Conservation (phyloP, 2,888 invertebrate species). For the Micropterix aruncella region DNA sequence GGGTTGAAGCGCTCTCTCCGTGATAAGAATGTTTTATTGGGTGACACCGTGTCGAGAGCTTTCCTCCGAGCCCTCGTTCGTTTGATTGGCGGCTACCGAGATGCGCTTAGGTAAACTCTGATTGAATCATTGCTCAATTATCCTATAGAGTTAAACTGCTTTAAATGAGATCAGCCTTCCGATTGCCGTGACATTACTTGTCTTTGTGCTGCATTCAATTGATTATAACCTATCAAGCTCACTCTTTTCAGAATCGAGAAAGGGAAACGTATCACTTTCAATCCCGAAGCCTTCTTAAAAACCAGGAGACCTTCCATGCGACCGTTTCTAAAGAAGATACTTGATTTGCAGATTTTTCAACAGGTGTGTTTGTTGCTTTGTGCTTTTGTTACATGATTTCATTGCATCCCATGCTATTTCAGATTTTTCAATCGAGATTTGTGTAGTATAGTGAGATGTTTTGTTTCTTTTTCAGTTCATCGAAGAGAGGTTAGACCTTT, state of each 20-base stretch:
- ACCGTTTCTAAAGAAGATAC: conserved; percentile 78
- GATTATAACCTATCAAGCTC: no score
- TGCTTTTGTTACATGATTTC: no score
- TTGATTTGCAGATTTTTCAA: conserved; percentile 88
- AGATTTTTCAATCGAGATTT: no score
- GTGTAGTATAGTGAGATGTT: no score
- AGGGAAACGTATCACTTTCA: conserved; percentile 59
- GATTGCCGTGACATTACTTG: no score
- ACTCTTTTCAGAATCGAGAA: conserved; percentile 33
- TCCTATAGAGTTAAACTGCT: background rate
- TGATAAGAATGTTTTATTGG: conserved; percentile 60
- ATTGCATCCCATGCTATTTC: no score
- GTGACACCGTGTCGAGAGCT: conserved; percentile 86
- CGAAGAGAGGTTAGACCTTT: conserved; percentile 81
- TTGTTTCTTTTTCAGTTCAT: conserved; percentile 58
- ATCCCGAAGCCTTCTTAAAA: conserved; percentile 75
- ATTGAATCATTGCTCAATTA: background rate
- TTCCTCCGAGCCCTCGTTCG: conserved; percentile 85
- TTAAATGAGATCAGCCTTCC: no score
- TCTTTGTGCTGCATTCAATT: no score
- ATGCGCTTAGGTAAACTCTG: conserved; percentile 56
- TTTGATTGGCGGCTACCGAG: conserved; percentile 88
- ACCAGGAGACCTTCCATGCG: conserved; percentile 75
- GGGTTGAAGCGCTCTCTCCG: conserved; percentile 64
- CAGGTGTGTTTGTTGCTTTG: conserved; percentile 53